A percentile compares a stretch with the other conserved stretches of the same genome.
Evolutionary conservation across 1,140 invertebrate genomes (phyloP).

Genomic region (Heterodera schachtii): DNA sequence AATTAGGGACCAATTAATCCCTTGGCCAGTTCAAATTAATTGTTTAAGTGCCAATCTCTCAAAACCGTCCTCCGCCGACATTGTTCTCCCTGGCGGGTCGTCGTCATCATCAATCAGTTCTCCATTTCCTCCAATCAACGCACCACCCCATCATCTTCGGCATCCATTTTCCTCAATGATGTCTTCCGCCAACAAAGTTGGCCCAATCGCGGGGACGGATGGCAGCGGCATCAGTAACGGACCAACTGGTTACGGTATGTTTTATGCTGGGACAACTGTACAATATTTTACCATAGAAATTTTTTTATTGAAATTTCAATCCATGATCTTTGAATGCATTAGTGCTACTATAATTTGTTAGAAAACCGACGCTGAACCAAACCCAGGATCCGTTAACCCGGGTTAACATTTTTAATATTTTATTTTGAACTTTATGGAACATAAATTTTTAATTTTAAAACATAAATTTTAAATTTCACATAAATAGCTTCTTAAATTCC

Average conservation of each 20-base stretch:
- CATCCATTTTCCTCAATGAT: not conserved
- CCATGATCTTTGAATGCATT: too few species aligned
- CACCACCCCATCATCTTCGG: not conserved
- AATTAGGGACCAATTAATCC: too few species aligned
- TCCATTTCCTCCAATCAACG: not conserved
- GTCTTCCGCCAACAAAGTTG: not conserved
- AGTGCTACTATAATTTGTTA: too few species aligned
- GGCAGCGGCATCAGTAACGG: not conserved
- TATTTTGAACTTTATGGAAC: too few species aligned
- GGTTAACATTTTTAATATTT: too few species aligned
- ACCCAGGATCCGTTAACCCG: too few species aligned
- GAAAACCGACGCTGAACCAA: too few species aligned
- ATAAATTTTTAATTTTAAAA: too few species aligned
- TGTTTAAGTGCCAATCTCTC: not conserved
- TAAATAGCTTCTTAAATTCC: too few species aligned
- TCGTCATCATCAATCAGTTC: not conserved
- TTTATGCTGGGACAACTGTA: not conserved
- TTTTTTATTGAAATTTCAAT: too few species aligned
- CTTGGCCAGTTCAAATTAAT: not conserved
- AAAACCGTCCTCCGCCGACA: not conserved
- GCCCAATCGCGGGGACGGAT: not conserved
- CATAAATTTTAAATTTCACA: too few species aligned
- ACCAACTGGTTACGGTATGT: not conserved
- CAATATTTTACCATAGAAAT: not conserved
- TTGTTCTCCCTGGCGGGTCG: not conserved